Evolutionary conservation across 1,140 invertebrate genomes (phyloP).

Genomic region (Heterodera schachtii): DNA sequence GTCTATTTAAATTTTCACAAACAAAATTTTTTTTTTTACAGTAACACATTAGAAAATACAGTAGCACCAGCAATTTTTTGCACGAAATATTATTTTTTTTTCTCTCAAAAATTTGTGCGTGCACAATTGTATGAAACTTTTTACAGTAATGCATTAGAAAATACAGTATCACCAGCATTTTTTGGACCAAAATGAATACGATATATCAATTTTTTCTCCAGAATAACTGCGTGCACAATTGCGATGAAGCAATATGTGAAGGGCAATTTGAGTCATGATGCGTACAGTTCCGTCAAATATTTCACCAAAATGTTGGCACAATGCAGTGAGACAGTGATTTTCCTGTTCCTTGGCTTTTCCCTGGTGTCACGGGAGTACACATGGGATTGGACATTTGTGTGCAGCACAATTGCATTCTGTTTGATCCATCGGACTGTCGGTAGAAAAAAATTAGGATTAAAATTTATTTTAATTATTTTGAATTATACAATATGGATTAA

Average conservation of each 20-base stretch:
- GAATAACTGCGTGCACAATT: conserved; percentile 94
- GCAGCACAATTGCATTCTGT: conserved; percentile 90
- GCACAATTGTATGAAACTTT: no score
- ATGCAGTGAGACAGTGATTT: conserved; percentile 89
- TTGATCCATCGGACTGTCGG: conserved; percentile 83
- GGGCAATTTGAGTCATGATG: conserved; percentile 93
- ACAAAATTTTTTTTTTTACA: no score
- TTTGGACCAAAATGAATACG: no score
- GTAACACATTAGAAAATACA: no score
- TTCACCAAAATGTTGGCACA: conserved; percentile 89
- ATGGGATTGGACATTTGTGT: conserved; percentile 92
- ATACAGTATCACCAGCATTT: no score
- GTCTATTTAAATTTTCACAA: neutral
- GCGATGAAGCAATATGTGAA: conserved; percentile 99
- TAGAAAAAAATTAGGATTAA: conserved; percentile 20
- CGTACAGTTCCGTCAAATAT: conserved; percentile 94
- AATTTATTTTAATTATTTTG: neutral
- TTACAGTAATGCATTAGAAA: no score
- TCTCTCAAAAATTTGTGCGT: no score
- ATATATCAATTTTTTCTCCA: conserved; percentile 59
- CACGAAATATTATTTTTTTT: no score
- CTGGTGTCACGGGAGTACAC: conserved; percentile 73
- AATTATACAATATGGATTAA: neutral
- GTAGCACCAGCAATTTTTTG: no score
- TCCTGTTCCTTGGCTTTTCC: conserved; percentile 95